Base-by-base conservation (phyloP, 2,888 invertebrate genomes). In the Ptychoptera albimana region DNA sequence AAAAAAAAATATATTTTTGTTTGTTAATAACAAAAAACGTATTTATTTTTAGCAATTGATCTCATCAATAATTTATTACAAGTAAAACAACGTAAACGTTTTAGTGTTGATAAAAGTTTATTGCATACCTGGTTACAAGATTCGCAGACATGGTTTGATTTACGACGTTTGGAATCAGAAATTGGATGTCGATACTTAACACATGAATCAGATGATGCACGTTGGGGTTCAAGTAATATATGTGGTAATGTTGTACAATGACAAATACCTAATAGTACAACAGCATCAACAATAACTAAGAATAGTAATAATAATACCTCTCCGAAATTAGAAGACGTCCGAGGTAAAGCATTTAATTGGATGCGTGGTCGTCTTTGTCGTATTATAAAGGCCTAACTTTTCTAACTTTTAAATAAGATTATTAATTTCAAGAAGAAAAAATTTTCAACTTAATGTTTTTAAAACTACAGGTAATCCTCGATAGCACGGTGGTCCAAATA, bases 61-160 rank as follows among this genome's bases (percentile, higher is more conserved):
- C 75, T 98, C 55, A 98, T 98, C 59, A 94, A 89, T 69, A 94
- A 94, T 69, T 72, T 98, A 56, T 75, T 98, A 48, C 96, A 97
- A 82, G 97, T 91, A 51, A 91, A 92, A 67, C 88, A 89, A 62
- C 77, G 93, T 56, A 94, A 94, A 67, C 77, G 96, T 16, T 91
- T 82, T 59, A 91, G 93, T 0, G 94, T 94, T 45, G 96, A 96
- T 69, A 98, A 97, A 70, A 89, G 94, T 46, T 73, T 94, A 50
- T 75, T 80, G 55, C 97, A 98, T 67, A 77, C 82, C 53, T 98
- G 97, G 96, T 75, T 98, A 52, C 96, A 97, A 77, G 92, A 92
- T 64, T 84, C 84, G 60, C 81, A 88, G 63, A 92, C 94, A 6
- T 97, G 96, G 92, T 79, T 77, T 54, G 98, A 98, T 69, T 72